These are phyloP conservation scores for Pseudomyrmex cubaensis DNA, from an alignment of 1,140 invertebrate species.

Conservation along the genomic window DNA sequence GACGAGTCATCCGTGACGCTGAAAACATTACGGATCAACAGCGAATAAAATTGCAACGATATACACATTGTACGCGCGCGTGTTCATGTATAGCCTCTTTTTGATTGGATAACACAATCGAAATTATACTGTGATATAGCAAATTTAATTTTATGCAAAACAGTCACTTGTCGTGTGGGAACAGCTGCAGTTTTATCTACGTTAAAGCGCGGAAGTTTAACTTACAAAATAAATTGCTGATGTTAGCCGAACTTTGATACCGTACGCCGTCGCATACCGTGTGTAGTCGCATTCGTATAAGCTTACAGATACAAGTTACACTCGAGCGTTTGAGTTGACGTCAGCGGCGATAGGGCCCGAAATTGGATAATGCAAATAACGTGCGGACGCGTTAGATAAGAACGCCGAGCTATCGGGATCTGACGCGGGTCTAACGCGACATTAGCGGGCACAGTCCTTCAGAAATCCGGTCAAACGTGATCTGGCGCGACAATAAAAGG, in stretches of 20 bases:
- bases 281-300: not conserved
- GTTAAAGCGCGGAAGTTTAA: not conserved
- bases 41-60: slow-evolving; percentile 12
- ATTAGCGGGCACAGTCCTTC: slow-evolving; percentile 63
- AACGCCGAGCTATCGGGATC: not conserved
- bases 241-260: not conserved
- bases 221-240: not conserved
- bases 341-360: not conserved
- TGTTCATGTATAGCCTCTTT: not conserved
- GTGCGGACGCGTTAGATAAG: slow-evolving; percentile 38
- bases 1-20: slow-evolving; percentile 7
- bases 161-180: not conserved
- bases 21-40: slow-evolving; percentile 23
- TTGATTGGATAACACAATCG: slow-evolving; percentile 24
- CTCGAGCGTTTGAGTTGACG: slow-evolving; percentile 5
- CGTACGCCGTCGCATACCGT: not conserved
- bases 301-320: not conserved
- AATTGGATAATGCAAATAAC: slow-evolving; percentile 44
- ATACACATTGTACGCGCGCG: not conserved
- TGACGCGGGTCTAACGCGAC: slow-evolving; percentile 39
- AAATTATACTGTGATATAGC: slow-evolving; percentile 15
- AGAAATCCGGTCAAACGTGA: slow-evolving; percentile 75
- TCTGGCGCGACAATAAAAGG: slow-evolving; percentile 67
- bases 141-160: slow-evolving; percentile 20
- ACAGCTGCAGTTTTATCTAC: not conserved